phyloP scores from a whole-genome alignment of 2,797 vertebrate species.

The Spheniscus humboldti region DNA sequence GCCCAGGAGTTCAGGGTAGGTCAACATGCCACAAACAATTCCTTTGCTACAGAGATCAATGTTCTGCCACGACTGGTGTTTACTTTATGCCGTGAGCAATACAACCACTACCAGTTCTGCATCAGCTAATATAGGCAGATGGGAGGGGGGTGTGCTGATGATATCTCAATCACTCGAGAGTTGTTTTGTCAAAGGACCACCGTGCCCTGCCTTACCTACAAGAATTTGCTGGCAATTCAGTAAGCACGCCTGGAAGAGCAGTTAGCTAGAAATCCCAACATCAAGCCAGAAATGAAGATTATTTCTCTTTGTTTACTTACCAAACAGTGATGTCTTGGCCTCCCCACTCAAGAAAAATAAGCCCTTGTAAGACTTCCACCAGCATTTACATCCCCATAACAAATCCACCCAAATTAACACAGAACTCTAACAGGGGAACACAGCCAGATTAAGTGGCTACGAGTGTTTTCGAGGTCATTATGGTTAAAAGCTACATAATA shows the following conservation, averaged over 20 bases:
- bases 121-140: not conserved
- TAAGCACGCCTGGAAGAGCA: not conserved
- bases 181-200: not conserved
- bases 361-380: not conserved
- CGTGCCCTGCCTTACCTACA: not conserved
- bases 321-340: not conserved
- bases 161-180: not conserved
- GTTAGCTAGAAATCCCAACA: not conserved
- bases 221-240: not conserved
- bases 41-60: conserved; percentile 1
- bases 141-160: not conserved
- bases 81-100: not conserved
- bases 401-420: not conserved
- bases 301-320: not conserved
- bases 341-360: not conserved
- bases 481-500: not conserved
- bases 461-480: not conserved
- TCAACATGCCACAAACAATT: not conserved
- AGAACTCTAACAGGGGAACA: not conserved
- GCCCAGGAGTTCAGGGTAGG: conserved; percentile 26
- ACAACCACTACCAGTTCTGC: not conserved
- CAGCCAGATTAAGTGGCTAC: not conserved
- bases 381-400: not conserved
- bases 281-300: not conserved
- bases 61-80: not conserved